These are phyloP conservation scores for Nymphalis io DNA, from an alignment of 1,140 invertebrate genomes.

Conservation along the genomic window DNA sequence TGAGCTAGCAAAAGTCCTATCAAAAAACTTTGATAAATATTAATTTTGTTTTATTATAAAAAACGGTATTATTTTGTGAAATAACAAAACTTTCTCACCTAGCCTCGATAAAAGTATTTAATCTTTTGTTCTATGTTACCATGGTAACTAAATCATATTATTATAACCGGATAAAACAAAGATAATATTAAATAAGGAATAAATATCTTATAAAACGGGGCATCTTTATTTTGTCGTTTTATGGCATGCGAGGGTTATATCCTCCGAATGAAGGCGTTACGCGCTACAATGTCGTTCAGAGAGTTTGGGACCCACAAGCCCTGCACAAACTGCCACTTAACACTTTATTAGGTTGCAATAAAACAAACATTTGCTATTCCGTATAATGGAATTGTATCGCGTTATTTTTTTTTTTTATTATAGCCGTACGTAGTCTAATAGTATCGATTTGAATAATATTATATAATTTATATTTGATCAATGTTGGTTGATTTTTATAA, in stretches of 20 bases:
- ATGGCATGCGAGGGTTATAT: conserved; percentile 40
- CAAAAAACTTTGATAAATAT: no score
- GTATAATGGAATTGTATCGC: conserved; percentile 9
- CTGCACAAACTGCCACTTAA: conserved; percentile 52
- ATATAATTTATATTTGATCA: neutral
- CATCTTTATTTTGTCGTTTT: conserved; percentile 44
- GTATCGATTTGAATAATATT: neutral
- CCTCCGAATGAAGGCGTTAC: conserved; percentile 39
- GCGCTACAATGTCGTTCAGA: conserved; percentile 38
- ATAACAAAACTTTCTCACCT: neutral
- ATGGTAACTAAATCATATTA: conserved; percentile 13
- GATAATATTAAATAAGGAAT: conserved; percentile 23
- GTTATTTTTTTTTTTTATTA: neutral
- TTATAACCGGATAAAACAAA: conserved; percentile 23
- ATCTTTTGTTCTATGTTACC: neutral
- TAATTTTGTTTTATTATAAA: no score
- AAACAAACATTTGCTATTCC: conserved; percentile 32
- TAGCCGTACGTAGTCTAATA: conserved; percentile 4
- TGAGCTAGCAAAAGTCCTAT: no score
- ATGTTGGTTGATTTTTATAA: no score
- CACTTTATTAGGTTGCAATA: conserved; percentile 53
- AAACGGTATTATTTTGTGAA: no score
- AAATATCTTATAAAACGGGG: conserved; percentile 28
- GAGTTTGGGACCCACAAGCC: conserved; percentile 19
- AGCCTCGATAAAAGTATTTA: neutral